These are phyloP conservation scores for Hippasteria phrygiana DNA, from an alignment of 53 echinoderm and acorn worm genomes.

Conservation along the genomic window DNA sequence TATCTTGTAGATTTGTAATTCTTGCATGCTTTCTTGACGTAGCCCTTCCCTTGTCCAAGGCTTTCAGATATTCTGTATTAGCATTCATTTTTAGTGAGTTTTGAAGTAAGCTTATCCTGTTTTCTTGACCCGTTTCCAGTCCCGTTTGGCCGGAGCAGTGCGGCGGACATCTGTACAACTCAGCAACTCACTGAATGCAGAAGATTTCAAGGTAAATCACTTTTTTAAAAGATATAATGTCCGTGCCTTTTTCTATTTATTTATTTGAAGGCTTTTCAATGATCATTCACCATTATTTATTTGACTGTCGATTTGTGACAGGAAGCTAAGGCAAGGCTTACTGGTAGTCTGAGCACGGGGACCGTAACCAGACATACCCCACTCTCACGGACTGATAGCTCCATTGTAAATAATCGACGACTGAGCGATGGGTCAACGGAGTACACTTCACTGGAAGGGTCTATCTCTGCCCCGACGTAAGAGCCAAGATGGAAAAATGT, in stretches of 20 bases:
- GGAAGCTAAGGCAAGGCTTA: slow-evolving; percentile 66
- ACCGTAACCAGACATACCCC: background rate
- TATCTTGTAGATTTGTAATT: too few relatives aligned
- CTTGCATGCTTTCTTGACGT: too few relatives aligned
- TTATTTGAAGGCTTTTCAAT: background rate
- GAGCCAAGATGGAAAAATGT: too few relatives aligned
- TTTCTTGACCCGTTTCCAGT: slow-evolving; percentile 31
- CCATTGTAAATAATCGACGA: slow-evolving; percentile 4
- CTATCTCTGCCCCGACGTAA: slow-evolving; percentile 31
- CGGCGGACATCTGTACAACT: slow-evolving; percentile 60
- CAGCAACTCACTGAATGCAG: slow-evolving; percentile 58
- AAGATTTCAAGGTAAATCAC: slow-evolving; percentile 66
- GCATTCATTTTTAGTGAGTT: too few relatives aligned
- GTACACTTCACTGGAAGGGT: background rate
- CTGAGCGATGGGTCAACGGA: slow-evolving; percentile 4
- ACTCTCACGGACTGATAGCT: slow-evolving; percentile 20
- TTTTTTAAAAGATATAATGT: too few relatives aligned
- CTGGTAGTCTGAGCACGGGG: slow-evolving; percentile 65
- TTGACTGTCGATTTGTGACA: background rate
- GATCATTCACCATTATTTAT: background rate
- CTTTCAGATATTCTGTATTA: too few relatives aligned
- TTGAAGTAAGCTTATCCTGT: background rate
- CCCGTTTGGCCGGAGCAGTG: slow-evolving; percentile 34
- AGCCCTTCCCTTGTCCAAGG: too few relatives aligned
- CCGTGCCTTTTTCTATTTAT: too few relatives aligned